Evolutionary conservation across 2,888 invertebrate genomes (phyloP), one percentile per base, ranked within the genome.

Genomic region (Rotaria sp.): DNA sequence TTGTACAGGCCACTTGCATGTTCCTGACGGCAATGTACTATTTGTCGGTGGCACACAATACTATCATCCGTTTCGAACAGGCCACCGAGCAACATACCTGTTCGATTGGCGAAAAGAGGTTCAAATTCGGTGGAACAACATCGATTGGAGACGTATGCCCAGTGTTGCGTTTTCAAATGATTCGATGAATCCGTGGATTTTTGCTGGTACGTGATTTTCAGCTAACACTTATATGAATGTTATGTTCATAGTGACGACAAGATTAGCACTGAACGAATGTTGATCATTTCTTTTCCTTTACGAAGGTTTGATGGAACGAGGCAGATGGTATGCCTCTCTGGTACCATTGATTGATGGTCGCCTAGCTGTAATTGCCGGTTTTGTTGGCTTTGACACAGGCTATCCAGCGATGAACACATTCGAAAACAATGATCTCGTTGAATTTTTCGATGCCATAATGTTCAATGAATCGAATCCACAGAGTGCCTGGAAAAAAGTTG

Each of bases 41-140:
- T 74, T 74, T 74, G 74, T 74, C 15, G 74, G 74, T 74, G 74
- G 74, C 2, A 74, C 74, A 10, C 74, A 74, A 38, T 74, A 74
- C 13, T 74, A 74, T 38, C 21, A 74, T 30, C 74, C 74, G 38
- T 74, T 35, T 21, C 18, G 21, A 38, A 74, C 74, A 21, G 74
- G 74, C 0, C 4, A 74, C n/a, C 74, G 74, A 21, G 15, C 74
- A 38, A 74, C 74, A 8, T 74, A 21, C 13, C 2, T 74, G 11
- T 74, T 11, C 38, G 74, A 74, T 38, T 74, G 74, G 74, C 74
- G 21, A 35, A 74, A 74, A 74, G 10, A 74, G 2, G 35, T 21
- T 30, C 35, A 74, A 15, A 74, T 30, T 21, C 0, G 38, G 13
- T 67, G 67, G 67, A 30, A 11, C 2, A 7, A 74, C 2, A 8